Percentiles rank a stretch among this genome's conserved stretches.
Evolutionary conservation across 2,888 invertebrate species (phyloP).

Genomic region (Hirudinaria manillensis): DNA sequence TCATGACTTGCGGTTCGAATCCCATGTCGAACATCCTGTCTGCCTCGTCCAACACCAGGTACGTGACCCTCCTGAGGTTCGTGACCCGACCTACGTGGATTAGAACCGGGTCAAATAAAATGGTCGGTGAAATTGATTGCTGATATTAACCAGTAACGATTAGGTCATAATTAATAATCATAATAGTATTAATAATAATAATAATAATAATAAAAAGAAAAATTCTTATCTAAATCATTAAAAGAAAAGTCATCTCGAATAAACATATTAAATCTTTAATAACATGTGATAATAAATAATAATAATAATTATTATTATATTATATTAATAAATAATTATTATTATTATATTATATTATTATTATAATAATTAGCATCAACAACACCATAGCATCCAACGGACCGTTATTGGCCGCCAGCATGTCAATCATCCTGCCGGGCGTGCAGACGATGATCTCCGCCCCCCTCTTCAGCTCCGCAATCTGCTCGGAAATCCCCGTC

Average conservation of each 20-base stretch:
- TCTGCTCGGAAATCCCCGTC: constrained; percentile 90
- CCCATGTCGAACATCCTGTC: constrained; percentile 99
- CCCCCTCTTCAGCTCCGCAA: constrained; percentile 90
- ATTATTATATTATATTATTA: no score
- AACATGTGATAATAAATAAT: no score
- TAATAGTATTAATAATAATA: no score
- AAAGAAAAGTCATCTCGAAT: no score
- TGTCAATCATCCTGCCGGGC: constrained; percentile 98
- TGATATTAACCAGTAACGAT: neutral
- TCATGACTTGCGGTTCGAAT: constrained; percentile 96
- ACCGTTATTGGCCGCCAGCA: constrained; percentile 95
- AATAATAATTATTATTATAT: no score
- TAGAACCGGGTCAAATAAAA: neutral
- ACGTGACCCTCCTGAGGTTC: constrained; percentile 90
- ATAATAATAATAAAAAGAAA: no score
- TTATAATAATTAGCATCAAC: no score
- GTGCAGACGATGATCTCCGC: constrained; percentile 98
- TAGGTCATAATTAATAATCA: no score
- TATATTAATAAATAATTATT: no score
- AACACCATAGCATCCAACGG: neutral
- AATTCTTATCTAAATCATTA: no score
- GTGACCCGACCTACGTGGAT: constrained; percentile 71
- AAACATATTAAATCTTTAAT: no score
- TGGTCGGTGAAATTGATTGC: neutral
- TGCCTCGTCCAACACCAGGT: constrained; percentile 94